Evolutionary conservation across 2,797 vertebrate species (phyloP), one percentile per base, ranked within the genome.

Genomic region (Euphonia xanthogaster): DNA sequence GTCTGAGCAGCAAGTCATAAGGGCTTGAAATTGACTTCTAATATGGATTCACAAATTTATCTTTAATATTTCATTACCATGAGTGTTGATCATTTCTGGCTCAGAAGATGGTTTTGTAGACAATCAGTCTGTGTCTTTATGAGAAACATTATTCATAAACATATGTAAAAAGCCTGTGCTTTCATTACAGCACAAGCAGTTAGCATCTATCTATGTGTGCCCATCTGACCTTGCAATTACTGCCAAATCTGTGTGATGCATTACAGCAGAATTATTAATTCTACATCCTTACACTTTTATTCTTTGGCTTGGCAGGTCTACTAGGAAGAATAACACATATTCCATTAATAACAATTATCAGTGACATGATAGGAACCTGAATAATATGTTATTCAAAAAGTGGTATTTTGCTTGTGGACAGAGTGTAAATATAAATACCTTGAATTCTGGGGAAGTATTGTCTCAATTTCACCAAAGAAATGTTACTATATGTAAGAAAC

Each of bases 181-280:
- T 97, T 97, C 97, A 97, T 97, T 97, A 95, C 66, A 97, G 91
- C 91, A 96, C 94, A 96, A 76, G 78, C 95, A 96, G 95, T 87
- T 97, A 95, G 94, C 94, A 97, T 97, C 93, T 95, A 97, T 97
- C 94, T 97, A 40, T 33, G 91, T 65, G 81, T 15, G 21, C 79
- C 86, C 95, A 95, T 96, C 95, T 98, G 97, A 98, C 96, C 97
- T 95, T 95, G 96, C 96, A 98, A 97, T 98, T 97, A 97, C 94
- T 95, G 93, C 45, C 88, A 96, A 96, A 97, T 97, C 93, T 94
- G 28, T 82, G 85, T 92, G 94, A 97, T 96, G 62, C 84, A 97
- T 95, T 96, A 88, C 78, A 72, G 96, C 83, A 48, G 75, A 96
- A 88, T 96, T 97, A 97, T 97, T 97, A 96, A 97, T 97, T 98